These are phyloP conservation scores for Proteles cristata DNA, from an alignment of 2,113 vertebrate species.

Conservation along the genomic window DNA sequence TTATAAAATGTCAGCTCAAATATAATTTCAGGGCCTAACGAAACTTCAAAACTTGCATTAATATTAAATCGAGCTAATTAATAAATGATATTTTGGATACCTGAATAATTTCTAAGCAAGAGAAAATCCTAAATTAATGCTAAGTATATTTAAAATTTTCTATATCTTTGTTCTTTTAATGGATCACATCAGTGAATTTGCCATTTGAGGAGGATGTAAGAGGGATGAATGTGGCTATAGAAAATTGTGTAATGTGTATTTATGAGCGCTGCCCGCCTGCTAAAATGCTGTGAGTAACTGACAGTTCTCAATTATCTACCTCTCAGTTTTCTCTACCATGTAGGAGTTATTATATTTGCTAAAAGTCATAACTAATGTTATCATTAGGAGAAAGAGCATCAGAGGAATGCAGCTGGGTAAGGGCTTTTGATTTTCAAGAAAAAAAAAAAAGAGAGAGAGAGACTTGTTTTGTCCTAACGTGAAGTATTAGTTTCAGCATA, in stretches of 20 bases:
- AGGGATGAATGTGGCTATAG: background rate
- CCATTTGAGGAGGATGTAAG: background rate
- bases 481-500: background rate
- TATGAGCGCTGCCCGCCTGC: background rate
- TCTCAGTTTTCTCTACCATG: background rate
- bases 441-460: background rate
- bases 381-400: background rate
- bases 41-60: background rate
- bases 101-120: background rate
- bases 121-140: background rate
- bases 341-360: background rate
- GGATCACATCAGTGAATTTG: background rate
- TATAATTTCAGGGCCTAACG: background rate
- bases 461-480: background rate
- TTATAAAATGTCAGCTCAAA: background rate
- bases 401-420: background rate
- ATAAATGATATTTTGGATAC: background rate
- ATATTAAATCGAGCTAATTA: constrained; percentile 15
- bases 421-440: background rate
- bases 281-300: background rate
- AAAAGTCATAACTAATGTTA: background rate
- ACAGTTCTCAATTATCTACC: background rate
- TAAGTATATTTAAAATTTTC: background rate
- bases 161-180: constrained; percentile 3
- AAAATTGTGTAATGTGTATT: background rate